A percentile compares a stretch with the other conserved stretches of the same genome.
phyloP scores from a whole-genome alignment of 2,888 invertebrate species.

The Acanthosepion esculentum region DNA sequence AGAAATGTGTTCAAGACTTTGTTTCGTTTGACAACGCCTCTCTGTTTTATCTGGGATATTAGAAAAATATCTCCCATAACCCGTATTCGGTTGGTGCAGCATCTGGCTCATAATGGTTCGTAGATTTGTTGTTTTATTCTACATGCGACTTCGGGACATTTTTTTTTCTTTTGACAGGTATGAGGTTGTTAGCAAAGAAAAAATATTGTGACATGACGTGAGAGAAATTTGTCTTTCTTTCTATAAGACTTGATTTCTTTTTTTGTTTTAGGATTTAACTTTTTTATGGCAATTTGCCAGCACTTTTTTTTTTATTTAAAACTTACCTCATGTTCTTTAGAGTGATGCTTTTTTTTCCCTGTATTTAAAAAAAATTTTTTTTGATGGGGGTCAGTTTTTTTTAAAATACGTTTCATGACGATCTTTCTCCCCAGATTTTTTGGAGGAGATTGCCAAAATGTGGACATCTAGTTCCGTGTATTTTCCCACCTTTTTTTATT shows the following conservation, averaged over 20 bases:
- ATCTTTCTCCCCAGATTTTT: no score
- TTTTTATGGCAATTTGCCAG: background rate
- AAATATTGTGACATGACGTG: background rate
- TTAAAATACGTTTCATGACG: no score
- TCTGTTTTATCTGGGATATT: background rate
- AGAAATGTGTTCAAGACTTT: background rate
- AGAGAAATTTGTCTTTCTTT: no score
- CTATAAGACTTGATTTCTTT: background rate
- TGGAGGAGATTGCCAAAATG: no score
- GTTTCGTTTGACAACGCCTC: background rate
- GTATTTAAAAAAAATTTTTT: no score
- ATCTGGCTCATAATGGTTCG: background rate
- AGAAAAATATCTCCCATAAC: background rate
- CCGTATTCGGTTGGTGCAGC: background rate
- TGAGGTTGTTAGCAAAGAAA: background rate
- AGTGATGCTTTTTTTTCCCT: no score
- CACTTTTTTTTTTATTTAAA: background rate
- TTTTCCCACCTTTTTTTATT: no score
- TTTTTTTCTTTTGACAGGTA: background rate
- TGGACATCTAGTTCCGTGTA: no score
- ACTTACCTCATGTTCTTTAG: no score
- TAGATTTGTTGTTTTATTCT: background rate
- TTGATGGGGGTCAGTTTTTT: no score
- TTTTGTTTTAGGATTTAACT: background rate
- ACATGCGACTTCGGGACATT: background rate